Base-by-base conservation (phyloP, 2,113 vertebrate genomes). In the Ceyx melanurus region DNA sequence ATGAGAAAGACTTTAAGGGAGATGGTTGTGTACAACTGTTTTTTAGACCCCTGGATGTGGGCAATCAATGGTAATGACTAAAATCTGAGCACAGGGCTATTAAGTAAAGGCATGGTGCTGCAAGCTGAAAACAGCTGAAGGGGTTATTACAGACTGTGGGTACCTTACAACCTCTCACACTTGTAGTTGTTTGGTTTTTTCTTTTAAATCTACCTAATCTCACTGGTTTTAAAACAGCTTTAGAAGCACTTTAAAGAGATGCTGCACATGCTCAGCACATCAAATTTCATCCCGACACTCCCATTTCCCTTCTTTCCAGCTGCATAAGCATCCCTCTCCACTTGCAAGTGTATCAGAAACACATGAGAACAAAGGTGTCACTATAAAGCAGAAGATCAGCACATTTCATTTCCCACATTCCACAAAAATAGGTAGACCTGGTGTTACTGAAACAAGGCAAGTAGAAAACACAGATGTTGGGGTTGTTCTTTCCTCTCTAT, bases 181-280 rank as follows among this genome's bases (percentile, higher is more conserved):
- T 14, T 56, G 29, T n/a, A 18, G 11, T 6, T 42, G 48, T 42
- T 37, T 5, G 13, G 3, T 13, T 50, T 19, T 50, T 13, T 54
- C 31, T 67, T 66, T 40, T 15, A 25, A 50, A 54, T 57, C 45
- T 46, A 74, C 4, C 26, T 66, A 7, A 1, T 43, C n/a, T 54
- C 54, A 77, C 7, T 8, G 43, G 53, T 65, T 53, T 51, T 19
- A 81, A 64, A 9, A 9, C 74, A 51, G 25, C 37, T 74, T 64
- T 23, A 86, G 46, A 53, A 83, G 37, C 11, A 35, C 15, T 56
- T 23, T 12, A 72, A 22, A 42, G 31, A 72, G 26, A 42, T 60
- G 37, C 14, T 0, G 0, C 6, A 16, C 0, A 0, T 45, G 35
- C 29, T 65, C 19, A 54, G 28, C 26, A 84, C 65, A 68, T 53